Conservation (phyloP, 2,888 invertebrate genomes). For the Drosophila cognata region DNA sequence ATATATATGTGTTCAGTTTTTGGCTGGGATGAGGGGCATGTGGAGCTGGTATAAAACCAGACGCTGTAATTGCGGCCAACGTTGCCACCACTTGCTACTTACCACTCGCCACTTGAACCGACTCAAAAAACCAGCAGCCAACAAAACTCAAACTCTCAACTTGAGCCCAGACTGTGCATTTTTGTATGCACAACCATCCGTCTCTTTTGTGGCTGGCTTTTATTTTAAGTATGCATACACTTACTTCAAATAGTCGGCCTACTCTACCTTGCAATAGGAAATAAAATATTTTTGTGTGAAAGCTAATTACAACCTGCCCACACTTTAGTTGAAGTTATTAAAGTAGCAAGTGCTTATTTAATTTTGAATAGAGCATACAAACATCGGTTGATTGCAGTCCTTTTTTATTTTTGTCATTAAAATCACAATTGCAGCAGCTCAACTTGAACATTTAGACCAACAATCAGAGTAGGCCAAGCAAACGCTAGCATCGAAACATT, state of each 20-base stretch:
- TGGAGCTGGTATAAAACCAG: conserved; percentile 49
- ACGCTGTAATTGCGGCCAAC: conserved; percentile 58
- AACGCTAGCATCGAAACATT: conserved; percentile 8
- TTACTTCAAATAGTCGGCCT: conserved; percentile 9
- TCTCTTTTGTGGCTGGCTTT: conserved; percentile 17
- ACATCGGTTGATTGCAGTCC: conserved; percentile 11
- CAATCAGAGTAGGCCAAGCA: not conserved
- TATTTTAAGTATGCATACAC: conserved; percentile 22
- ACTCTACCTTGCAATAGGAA: not conserved
- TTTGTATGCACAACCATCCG: conserved; percentile 39
- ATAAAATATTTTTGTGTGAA: not conserved
- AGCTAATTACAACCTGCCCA: not conserved
- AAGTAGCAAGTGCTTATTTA: not conserved
- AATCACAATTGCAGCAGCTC: conserved; percentile 40
- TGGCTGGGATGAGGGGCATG: conserved; percentile 6
- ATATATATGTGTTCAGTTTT: conserved; percentile 1
- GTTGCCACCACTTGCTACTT: conserved; percentile 37
- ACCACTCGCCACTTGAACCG: conserved; percentile 50
- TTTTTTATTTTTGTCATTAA: conserved; percentile 11
- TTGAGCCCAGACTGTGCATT: conserved; percentile 49
- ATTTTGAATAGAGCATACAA: conserved; percentile 12
- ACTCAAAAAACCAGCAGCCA: conserved; percentile 21
- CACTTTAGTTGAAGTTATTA: not conserved
- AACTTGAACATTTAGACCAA: conserved; percentile 25
- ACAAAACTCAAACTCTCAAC: conserved; percentile 32